phyloP scores from a whole-genome alignment of 2,797 vertebrate genomes.

The Champsocephalus esox region DNA sequence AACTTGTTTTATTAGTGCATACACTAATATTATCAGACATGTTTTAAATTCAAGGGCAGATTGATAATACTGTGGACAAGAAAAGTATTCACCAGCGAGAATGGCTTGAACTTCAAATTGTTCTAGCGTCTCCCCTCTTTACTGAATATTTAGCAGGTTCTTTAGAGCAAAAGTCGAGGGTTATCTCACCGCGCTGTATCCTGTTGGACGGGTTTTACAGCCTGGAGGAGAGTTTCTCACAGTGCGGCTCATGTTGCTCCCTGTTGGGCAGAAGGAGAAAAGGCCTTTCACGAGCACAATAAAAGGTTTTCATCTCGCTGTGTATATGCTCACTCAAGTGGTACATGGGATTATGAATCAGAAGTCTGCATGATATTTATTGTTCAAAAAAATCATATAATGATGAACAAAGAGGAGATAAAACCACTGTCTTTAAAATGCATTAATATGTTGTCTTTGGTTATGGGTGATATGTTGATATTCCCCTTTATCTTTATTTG shows the following conservation, averaged over 20 bases:
- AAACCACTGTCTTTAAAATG: neutral
- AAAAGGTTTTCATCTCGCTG: constrained; percentile 42
- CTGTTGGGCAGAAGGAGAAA: constrained; percentile 42
- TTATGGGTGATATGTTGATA: neutral
- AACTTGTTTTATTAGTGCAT: neutral
- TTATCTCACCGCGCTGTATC: constrained; percentile 14
- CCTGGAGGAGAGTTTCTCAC: constrained; percentile 22
- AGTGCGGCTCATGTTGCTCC: constrained; percentile 51
- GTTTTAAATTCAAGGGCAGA: neutral
- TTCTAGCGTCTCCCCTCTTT: constrained; percentile 14
- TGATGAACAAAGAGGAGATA: constrained; percentile 1
- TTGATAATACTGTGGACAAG: neutral
- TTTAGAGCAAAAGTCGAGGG: neutral
- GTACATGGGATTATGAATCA: constrained; percentile 3
- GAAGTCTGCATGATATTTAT: neutral
- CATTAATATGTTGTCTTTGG: neutral
- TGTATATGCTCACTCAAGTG: constrained; percentile 36
- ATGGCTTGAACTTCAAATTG: constrained; percentile 2
- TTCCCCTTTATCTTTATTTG: too few relatives aligned
- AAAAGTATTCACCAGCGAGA: neutral
- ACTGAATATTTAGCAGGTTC: constrained; percentile 10
- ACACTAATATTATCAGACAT: neutral
- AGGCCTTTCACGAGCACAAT: constrained; percentile 41
- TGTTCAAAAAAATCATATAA: neutral
- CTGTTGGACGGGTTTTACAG: constrained; percentile 52